These are phyloP conservation scores for Patella vulgata DNA, from an alignment of 1,140 invertebrate genomes.

Conservation along the genomic window DNA sequence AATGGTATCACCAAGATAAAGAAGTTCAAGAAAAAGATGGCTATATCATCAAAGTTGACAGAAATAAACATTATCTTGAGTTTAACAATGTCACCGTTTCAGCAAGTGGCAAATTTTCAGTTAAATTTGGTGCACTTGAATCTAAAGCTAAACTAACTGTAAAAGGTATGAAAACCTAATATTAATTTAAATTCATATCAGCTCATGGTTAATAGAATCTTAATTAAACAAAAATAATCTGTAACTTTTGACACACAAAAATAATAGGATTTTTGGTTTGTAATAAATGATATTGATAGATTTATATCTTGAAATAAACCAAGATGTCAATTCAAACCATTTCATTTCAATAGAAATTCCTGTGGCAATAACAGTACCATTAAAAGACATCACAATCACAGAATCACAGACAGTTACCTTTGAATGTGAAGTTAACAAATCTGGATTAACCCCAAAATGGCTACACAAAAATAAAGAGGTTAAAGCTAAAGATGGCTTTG, in stretches of 20 bases:
- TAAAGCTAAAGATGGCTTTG: slow-evolving; percentile 56
- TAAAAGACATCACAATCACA: slow-evolving; percentile 58
- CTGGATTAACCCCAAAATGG: slow-evolving; percentile 60
- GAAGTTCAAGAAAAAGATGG: slow-evolving; percentile 67
- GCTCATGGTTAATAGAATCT: too few species aligned
- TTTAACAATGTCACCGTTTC: slow-evolving; percentile 80
- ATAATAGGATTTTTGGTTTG: too few species aligned
- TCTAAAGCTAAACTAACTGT: slow-evolving; percentile 48
- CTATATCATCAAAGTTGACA: slow-evolving; percentile 48
- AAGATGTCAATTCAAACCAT: too few species aligned
- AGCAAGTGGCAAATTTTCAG: slow-evolving; percentile 79
- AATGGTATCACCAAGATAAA: slow-evolving; percentile 85
- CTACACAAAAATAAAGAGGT: slow-evolving; percentile 53
- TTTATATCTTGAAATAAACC: too few species aligned
- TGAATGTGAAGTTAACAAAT: slow-evolving; percentile 60
- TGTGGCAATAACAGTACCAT: slow-evolving; percentile 45
- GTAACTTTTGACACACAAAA: too few species aligned
- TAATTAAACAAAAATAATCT: too few species aligned
- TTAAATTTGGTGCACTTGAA: slow-evolving; percentile 63
- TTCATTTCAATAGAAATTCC: slow-evolving; percentile 37
- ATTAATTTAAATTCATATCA: neutral
- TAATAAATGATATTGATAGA: too few species aligned
- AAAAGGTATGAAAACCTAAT: slow-evolving; percentile 41
- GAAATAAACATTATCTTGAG: slow-evolving; percentile 69
- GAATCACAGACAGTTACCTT: slow-evolving; percentile 63